phyloP scores from a whole-genome alignment of 2,888 invertebrate species.

The Acrocyrtus sp. region DNA sequence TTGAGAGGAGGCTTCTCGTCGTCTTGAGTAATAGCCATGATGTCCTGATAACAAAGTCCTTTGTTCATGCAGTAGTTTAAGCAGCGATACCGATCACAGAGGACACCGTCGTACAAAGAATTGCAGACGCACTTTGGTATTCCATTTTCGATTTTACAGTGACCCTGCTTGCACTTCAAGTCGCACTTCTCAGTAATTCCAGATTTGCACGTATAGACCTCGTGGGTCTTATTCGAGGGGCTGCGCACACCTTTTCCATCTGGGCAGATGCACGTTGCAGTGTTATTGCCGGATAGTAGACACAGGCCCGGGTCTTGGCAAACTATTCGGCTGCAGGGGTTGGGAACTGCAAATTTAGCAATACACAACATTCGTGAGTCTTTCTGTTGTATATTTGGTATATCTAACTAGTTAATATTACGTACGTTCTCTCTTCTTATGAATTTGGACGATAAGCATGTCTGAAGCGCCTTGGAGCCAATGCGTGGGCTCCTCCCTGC shows the following conservation, averaged over 20 bases:
- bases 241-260: slow-evolving; percentile 42
- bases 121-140: slow-evolving; percentile 75
- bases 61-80: slow-evolving; percentile 76
- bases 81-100: slow-evolving; percentile 77
- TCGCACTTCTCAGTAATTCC: slow-evolving; percentile 35
- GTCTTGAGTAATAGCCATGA: slow-evolving; percentile 60
- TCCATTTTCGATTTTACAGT: slow-evolving; percentile 61
- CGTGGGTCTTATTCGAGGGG: slow-evolving; percentile 25
- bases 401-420: slow-evolving; percentile 1
- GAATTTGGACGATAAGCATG: slow-evolving; percentile 75
- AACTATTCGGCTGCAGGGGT: slow-evolving; percentile 71
- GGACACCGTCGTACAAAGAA: slow-evolving; percentile 73
- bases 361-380: slow-evolving; percentile 3
- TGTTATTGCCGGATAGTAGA: slow-evolving; percentile 59
- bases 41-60: slow-evolving; percentile 66
- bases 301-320: slow-evolving; percentile 60
- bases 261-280: slow-evolving; percentile 61
- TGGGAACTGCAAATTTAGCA: slow-evolving; percentile 58
- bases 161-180: slow-evolving; percentile 47
- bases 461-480: slow-evolving; percentile 71
- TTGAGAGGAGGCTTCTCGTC: slow-evolving; percentile 64
- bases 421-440: slow-evolving; percentile 66
- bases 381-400: background rate
- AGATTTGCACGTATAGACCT: slow-evolving; percentile 38
- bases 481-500: slow-evolving; percentile 67